Evolutionary conservation across 2,113 vertebrate genomes (phyloP), one percentile per base, ranked within the genome.

Genomic region (Baryphthengus martii): DNA sequence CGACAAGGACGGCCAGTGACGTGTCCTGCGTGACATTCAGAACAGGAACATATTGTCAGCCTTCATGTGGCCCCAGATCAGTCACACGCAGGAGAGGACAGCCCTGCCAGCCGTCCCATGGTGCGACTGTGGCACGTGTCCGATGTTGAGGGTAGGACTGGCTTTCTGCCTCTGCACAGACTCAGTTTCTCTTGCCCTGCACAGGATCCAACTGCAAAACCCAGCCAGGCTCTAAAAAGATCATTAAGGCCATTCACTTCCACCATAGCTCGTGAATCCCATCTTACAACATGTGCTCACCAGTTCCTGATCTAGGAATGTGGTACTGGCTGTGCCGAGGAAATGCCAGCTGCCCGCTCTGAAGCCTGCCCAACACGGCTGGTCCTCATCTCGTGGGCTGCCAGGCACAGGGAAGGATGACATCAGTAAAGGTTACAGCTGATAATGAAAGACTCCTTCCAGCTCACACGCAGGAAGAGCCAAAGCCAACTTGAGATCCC

Each of bases 291-390:
- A 21, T 11, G 2, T 31, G 11, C 23, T 85, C n/a, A 35, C 21
- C 5, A 3, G 23, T 70, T 29, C 33, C 42, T 0, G 0, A 3
- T 42, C 42, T 33, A 63, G 72, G 59, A 85, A 45, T 80, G 13
- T 20, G 67, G 19, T 49, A 5, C 0, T 0, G 6, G 31, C 44
- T 78, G 56, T 67, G 53, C 85, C 35, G 70, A 56, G 62, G 65
- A 78, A 44, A 56, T 0, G 0, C 49, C 0, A 2, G n/a, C 66
- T 79, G 67, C 79, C 67, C 3, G 4, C 53, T 82, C 77, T 62
- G 78, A 49, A 63, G 50, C 55, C 70, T 26, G 13, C 59, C 21
- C 0, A 0, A 10, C 0, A 0, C 3, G 15, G n/a, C 71, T 59
- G 52, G 28, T 68, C 74, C 58, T 81, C 4, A 26, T 49, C 58